Evolutionary conservation across 2,888 invertebrate genomes (phyloP), one percentile per base, ranked within the genome.

Genomic region (Anthophora plumipes): DNA sequence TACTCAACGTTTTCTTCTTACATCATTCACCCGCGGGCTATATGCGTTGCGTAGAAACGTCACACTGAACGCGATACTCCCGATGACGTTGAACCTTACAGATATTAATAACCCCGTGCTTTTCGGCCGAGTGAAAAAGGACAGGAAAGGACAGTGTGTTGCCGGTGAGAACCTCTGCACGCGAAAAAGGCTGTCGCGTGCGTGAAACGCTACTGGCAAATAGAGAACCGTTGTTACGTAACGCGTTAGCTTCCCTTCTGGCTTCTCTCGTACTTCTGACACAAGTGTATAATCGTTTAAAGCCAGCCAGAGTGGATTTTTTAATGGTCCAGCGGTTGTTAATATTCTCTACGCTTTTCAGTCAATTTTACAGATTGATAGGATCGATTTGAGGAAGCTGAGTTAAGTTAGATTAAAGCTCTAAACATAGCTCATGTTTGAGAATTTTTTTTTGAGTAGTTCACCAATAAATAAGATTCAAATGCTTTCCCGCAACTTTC

Each of bases 81-180:
- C 60, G 77, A 82, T 85, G 82, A 85, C 83, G 85, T 85, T 74
- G 74, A 72, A 72, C 73, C 74, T 73, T 72, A 70, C 48, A 20
- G 76, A 50, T 85, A 85, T 85, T 85, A 83, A 85, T 84, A 84
- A 82, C 61, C 71, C 54, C 59, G 31, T 57, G n/a, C 14, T 68
- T 67, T 66, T 64, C 67, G 67, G 66, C n/a, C 22, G 43, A 31
- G 77, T 69, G 50, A 75, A 75, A 75, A 68, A n/a, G n/a, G 61
- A 52, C 72, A 59, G 57, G 54, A n/a, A n/a, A n/a, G n/a, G n/a
- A n/a, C n/a, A n/a, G n/a, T n/a, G n/a, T n/a, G n/a, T n/a, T n/a
- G n/a, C n/a, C n/a, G n/a, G n/a, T n/a, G 37, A 41, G 70, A 31
- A 17, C 48, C 41, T 31, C 31, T 31, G 31, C 31, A n/a, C 12